phyloP scores from a whole-genome alignment of 2,113 vertebrate genomes.

The Siniperca knerii region DNA sequence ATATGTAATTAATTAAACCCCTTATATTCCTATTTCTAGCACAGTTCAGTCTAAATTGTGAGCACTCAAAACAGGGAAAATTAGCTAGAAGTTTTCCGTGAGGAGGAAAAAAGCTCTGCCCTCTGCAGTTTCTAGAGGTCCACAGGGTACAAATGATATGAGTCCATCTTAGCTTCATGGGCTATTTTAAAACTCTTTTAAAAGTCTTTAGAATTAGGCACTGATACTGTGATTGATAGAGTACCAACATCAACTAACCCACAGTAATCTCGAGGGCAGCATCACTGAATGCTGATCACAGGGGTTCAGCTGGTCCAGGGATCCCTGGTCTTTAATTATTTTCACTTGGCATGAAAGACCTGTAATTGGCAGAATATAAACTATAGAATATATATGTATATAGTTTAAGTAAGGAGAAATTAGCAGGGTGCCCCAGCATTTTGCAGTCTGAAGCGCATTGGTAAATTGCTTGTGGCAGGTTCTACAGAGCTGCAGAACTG shows the following conservation, averaged over 20 bases:
- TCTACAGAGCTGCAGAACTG: slow-evolving; percentile 22
- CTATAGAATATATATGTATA: slow-evolving; percentile 26
- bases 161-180: not conserved
- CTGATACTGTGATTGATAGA: not conserved
- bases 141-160: not conserved
- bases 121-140: not conserved
- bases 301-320: slow-evolving; percentile 47
- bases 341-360: slow-evolving; percentile 54
- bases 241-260: slow-evolving; percentile 44
- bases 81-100: not conserved
- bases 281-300: slow-evolving; percentile 59
- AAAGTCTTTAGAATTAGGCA: not conserved
- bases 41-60: slow-evolving; percentile 48
- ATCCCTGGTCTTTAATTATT: slow-evolving; percentile 55
- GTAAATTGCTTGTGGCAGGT: slow-evolving; percentile 49
- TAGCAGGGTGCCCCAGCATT: slow-evolving; percentile 12
- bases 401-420: slow-evolving; percentile 17
- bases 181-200: not conserved
- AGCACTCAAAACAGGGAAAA: not conserved
- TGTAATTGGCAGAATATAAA: slow-evolving; percentile 64
- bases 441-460: slow-evolving; percentile 47
- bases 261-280: slow-evolving; percentile 30
- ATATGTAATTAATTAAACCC: not conserved
- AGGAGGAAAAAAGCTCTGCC: not conserved
- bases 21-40: not conserved